Base-by-base conservation (phyloP, 2,888 invertebrate genomes). In the Listrodromus nycthemerus region DNA sequence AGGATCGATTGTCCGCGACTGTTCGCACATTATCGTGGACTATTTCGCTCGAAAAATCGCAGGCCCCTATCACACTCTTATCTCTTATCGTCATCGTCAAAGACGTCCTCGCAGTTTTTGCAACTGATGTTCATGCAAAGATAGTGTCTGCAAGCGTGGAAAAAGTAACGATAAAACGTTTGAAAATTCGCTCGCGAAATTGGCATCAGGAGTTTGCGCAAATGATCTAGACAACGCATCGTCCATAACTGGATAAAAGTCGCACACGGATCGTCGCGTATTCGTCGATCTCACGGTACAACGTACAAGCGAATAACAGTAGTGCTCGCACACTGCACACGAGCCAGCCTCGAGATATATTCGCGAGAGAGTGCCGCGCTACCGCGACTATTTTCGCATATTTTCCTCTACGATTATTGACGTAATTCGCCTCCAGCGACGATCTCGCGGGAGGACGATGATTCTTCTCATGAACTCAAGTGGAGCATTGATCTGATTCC, bases 361-460 rank as follows among this genome's bases (percentile, higher is more conserved):
- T 81, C 84, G 84, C 70, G 73, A 70, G 81, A 81, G 81, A 66
- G 81, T 81, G 83, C 73, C 24, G 41, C 19, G 52, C 71, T n/a
- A 65, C 21, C 41, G 58, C 8, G 21, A 33, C 48, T 10, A 45
- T 50, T 61, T 30, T 52, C 45, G 65, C 76, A 63, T 80, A 41
- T 55, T 55, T 21, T 74, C 55, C 69, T 75, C 69, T 75, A 82
- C 70, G 74, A 48, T 79, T 75, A 83, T 83, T 75, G 41, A 66
- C 79, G 79, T 75, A 69, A 83, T 83, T 83, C 75, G 70, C 73
- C 65, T 65, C n/a, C 50, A 66, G 82, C 73, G 58, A 79, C 37
- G 63, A 33, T 70, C 55, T 79, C 27, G 79, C 37, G 58, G 63
- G 1, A 65, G 16, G 21, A 33, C 19, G n/a, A 10, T 65, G 27